These are phyloP conservation scores for Paragorgia papillata DNA, from an alignment of 92 coral and sea anemone species.

Conservation along the genomic window DNA sequence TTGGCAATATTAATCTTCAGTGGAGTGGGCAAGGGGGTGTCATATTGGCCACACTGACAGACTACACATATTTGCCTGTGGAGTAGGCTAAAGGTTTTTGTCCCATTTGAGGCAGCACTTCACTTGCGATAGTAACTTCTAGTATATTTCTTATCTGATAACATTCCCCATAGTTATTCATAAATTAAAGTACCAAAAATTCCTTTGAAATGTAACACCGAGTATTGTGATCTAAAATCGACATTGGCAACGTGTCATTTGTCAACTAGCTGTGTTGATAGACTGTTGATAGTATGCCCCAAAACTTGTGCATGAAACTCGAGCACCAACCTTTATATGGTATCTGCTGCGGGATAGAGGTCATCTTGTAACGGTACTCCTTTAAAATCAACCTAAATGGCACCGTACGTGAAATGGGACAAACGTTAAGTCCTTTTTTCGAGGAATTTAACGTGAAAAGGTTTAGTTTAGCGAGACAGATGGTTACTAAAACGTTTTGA, in stretches of 20 bases:
- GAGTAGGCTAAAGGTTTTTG: too few species aligned
- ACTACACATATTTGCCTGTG: too few species aligned
- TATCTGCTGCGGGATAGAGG: conserved; percentile 21
- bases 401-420: background rate
- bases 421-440: background rate
- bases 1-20: too few species aligned
- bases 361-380: background rate
- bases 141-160: too few species aligned
- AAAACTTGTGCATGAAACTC: background rate
- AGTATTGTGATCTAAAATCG: background rate
- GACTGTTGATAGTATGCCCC: conserved; percentile 1
- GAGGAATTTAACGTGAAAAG: background rate
- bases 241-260: background rate
- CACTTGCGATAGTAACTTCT: too few species aligned
- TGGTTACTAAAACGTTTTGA: background rate
- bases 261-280: conserved; percentile 18
- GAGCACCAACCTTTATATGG: background rate
- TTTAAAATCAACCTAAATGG: background rate
- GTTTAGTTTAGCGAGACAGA: conserved; percentile 7
- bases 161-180: too few species aligned
- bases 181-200: too few species aligned
- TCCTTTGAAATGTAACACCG: background rate
- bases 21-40: too few species aligned
- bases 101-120: too few species aligned
- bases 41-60: too few species aligned